Evolutionary conservation across 1,140 invertebrate species (phyloP).

Genomic region (Drosophila orosa): DNA sequence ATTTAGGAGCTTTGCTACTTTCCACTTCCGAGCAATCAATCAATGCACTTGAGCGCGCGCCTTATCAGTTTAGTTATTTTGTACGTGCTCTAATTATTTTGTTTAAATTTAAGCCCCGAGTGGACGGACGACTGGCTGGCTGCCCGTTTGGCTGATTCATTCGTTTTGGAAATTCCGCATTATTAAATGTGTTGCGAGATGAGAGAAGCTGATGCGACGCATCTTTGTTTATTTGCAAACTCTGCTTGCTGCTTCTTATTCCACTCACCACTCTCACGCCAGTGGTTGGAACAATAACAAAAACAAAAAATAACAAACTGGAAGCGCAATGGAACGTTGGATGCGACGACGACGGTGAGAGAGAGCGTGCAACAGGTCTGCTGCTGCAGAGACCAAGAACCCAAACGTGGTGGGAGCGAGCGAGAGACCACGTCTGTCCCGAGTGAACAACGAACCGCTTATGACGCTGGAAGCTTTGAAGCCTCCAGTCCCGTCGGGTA

Average conservation of each 20-base stretch:
- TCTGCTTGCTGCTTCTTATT: background rate
- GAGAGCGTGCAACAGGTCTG: slow-evolving; percentile 49
- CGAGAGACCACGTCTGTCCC: slow-evolving; percentile 61
- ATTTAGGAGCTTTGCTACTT: slow-evolving; percentile 7
- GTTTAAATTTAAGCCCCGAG: background rate
- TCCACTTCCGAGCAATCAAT: slow-evolving; percentile 24
- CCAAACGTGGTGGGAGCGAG: slow-evolving; percentile 18
- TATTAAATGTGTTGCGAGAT: slow-evolving; percentile 17
- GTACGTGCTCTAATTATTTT: slow-evolving; percentile 20
- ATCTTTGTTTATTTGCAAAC: slow-evolving; percentile 26
- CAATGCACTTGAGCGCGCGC: slow-evolving; percentile 10
- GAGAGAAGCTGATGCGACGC: slow-evolving; percentile 8
- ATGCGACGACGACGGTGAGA: background rate
- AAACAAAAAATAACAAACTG: slow-evolving; percentile 22
- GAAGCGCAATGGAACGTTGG: slow-evolving; percentile 18
- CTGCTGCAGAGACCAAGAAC: slow-evolving; percentile 23
- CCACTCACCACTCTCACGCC: slow-evolving; percentile 20
- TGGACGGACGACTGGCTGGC: background rate
- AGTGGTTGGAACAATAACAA: slow-evolving; percentile 22
- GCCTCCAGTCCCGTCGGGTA: slow-evolving; percentile 30
- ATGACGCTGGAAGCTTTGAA: slow-evolving; percentile 45
- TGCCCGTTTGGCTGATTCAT: slow-evolving; percentile 13
- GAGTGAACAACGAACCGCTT: slow-evolving; percentile 64
- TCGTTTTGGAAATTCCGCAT: slow-evolving; percentile 13
- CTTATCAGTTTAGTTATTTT: slow-evolving; percentile 33